A percentile compares a stretch with the other conserved stretches of the same genome.
Evolutionary conservation across 2,797 vertebrate species (phyloP).

Genomic region (Lerista edwardsae): DNA sequence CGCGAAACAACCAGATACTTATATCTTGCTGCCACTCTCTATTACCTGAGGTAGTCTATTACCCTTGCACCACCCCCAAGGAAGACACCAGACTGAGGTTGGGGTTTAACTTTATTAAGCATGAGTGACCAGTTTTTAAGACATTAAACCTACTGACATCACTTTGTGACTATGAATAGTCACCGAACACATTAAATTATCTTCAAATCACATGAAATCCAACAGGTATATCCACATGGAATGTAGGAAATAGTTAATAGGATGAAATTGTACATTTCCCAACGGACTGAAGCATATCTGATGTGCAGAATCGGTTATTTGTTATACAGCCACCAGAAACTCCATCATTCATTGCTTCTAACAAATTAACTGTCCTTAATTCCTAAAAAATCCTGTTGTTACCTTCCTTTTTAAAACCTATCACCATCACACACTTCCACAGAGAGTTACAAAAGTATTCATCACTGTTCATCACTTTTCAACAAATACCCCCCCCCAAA

Average conservation of each 20-base stretch:
- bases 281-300: not conserved
- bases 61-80: too few relatives aligned
- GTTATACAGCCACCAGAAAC: not conserved
- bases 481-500: not conserved
- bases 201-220: not conserved
- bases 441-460: conserved; percentile 1
- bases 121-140: too few relatives aligned
- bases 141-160: too few relatives aligned
- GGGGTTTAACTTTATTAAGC: too few relatives aligned
- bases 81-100: too few relatives aligned
- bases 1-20: too few relatives aligned
- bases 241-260: not conserved
- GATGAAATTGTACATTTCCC: not conserved
- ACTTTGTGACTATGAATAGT: not conserved
- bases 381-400: not conserved
- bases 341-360: not conserved
- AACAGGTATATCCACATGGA: not conserved
- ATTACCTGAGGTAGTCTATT: too few relatives aligned
- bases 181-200: not conserved
- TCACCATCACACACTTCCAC: not conserved
- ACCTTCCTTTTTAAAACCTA: not conserved
- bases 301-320: not conserved
- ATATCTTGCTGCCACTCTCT: too few relatives aligned
- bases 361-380: not conserved
- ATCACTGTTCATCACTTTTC: not conserved